Conservation (phyloP, 2,113 vertebrate genomes). For the Gasterosteus aculeatus region DNA sequence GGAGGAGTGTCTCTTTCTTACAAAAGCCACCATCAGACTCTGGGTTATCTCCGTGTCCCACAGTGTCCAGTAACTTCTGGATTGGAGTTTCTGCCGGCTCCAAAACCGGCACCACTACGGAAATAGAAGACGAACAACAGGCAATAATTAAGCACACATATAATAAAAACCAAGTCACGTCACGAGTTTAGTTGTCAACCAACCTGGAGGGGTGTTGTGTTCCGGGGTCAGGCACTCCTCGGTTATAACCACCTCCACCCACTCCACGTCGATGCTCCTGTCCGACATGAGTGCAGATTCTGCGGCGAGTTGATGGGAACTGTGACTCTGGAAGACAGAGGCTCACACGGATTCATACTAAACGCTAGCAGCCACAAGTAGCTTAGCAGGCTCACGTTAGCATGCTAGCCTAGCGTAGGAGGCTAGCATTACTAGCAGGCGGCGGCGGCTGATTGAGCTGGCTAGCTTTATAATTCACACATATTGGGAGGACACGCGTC, state of each 20-base stretch:
- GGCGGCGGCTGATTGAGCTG: neutral
- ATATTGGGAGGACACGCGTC: neutral
- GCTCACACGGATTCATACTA: neutral
- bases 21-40: slow-evolving; percentile 57
- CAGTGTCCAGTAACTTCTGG: slow-evolving; percentile 67
- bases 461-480: neutral
- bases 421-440: too few species aligned
- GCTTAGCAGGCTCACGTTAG: slow-evolving; percentile 9
- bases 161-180: too few species aligned
- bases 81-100: slow-evolving; percentile 58
- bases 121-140: neutral
- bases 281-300: slow-evolving; percentile 56
- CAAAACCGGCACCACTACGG: slow-evolving; percentile 35
- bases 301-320: neutral
- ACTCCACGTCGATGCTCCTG: slow-evolving; percentile 52
- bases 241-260: slow-evolving; percentile 68
- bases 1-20: slow-evolving; percentile 44
- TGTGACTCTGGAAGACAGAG: too few species aligned
- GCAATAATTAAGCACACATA: neutral
- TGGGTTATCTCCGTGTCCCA: slow-evolving; percentile 56
- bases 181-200: neutral
- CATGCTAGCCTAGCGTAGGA: neutral
- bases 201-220: slow-evolving; percentile 27
- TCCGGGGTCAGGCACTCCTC: slow-evolving; percentile 47
- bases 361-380: neutral